Percentiles rank a stretch among this genome's conserved stretches.
phyloP scores from a whole-genome alignment of 2,113 vertebrate genomes.

The Nesoenas mayeri region DNA sequence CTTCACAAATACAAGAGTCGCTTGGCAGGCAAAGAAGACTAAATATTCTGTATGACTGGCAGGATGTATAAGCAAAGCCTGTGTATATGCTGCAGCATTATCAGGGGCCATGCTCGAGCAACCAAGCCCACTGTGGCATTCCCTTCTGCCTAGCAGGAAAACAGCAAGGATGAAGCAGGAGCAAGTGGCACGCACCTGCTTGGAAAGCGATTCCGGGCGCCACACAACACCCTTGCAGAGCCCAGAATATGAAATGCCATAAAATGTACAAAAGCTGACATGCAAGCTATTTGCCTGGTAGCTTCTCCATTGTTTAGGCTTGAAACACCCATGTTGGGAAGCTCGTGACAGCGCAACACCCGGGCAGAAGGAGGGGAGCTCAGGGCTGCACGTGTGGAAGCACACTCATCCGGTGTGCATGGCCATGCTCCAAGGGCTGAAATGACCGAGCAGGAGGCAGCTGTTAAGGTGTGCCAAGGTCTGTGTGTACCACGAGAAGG shows the following conservation, averaged over 20 bases:
- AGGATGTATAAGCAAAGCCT: background rate
- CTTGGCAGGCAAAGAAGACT: background rate
- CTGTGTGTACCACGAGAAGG: background rate
- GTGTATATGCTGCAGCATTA: fast-evolving
- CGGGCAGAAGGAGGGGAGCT: fast-evolving
- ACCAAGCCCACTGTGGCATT: background rate
- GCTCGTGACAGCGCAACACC: background rate
- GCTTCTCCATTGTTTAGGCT: background rate
- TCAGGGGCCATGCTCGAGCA: fast-evolving
- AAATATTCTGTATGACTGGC: background rate
- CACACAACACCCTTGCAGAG: background rate
- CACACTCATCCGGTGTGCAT: fast-evolving
- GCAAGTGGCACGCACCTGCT: background rate
- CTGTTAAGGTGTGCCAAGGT: background rate
- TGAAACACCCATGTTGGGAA: background rate
- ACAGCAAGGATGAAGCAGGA: background rate
- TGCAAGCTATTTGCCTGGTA: background rate
- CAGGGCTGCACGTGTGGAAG: fast-evolving
- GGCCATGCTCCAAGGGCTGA: background rate
- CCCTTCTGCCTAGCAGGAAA: background rate
- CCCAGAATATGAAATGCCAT: background rate
- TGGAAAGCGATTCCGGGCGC: background rate
- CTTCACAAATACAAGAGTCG: background rate
- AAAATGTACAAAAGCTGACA: background rate
- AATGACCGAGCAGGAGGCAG: background rate